These are phyloP conservation scores for Arizona elegans DNA, from an alignment of 2,113 vertebrate genomes.

Conservation along the genomic window DNA sequence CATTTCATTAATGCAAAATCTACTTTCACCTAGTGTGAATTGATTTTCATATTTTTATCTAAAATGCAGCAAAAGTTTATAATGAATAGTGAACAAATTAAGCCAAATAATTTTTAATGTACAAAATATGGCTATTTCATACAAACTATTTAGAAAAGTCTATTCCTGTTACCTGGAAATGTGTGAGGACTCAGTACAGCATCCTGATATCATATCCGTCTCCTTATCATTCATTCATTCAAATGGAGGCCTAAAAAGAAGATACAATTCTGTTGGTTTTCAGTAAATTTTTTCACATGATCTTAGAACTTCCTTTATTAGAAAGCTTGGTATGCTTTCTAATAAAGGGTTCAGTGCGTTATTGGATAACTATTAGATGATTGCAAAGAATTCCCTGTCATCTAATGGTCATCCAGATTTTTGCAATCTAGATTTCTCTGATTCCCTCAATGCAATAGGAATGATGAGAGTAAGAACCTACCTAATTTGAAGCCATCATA, in stretches of 20 bases:
- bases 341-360: neutral
- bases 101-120: neutral
- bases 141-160: neutral
- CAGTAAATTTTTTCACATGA: neutral
- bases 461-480: neutral
- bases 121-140: neutral
- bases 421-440: neutral
- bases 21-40: constrained; percentile 15
- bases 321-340: neutral
- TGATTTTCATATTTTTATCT: constrained; percentile 11
- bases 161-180: neutral
- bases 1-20: constrained; percentile 27
- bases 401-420: neutral
- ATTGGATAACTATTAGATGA: neutral
- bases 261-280: neutral
- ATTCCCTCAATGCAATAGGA: neutral
- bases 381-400: neutral
- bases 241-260: neutral
- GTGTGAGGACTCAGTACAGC: neutral
- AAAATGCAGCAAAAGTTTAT: neutral
- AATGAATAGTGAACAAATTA: neutral
- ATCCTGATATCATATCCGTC: neutral
- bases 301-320: neutral
- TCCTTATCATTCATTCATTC: neutral
- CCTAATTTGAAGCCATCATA: neutral